phyloP scores from a whole-genome alignment of 2,888 invertebrate species.

The Hanleya hanleyi region DNA sequence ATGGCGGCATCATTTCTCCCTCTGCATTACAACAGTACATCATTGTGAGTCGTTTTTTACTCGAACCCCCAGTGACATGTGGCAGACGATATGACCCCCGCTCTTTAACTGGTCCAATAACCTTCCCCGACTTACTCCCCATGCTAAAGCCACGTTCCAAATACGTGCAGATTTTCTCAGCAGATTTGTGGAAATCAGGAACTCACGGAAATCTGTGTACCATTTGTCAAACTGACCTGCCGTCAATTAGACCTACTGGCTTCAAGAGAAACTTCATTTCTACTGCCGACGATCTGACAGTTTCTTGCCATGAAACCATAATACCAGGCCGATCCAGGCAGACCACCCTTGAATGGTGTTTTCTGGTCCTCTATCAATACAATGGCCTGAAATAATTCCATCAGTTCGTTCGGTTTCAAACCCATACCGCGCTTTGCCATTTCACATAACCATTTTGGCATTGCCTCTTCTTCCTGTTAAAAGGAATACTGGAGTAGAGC shows the following conservation, averaged over 20 bases:
- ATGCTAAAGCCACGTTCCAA: not conserved
- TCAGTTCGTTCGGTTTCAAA: not conserved
- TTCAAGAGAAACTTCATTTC: not conserved
- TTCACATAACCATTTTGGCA: not conserved
- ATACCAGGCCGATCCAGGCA: not conserved
- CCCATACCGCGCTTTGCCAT: not conserved
- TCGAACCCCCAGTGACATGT: too few species aligned
- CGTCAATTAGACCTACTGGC: not conserved
- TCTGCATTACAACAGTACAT: too few species aligned
- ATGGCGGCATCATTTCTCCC: too few species aligned
- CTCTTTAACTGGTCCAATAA: too few species aligned
- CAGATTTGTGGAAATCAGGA: not conserved
- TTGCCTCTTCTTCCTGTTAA: not conserved
- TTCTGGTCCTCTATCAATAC: not conserved
- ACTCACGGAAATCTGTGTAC: not conserved
- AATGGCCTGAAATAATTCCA: not conserved
- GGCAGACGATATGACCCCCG: too few species aligned
- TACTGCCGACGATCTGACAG: not conserved
- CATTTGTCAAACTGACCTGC: not conserved
- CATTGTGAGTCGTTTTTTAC: too few species aligned
- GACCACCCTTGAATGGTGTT: not conserved
- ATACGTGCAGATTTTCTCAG: not conserved
- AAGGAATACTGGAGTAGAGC: not conserved
- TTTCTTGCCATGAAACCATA: not conserved
- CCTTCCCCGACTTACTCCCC: not conserved